Base-by-base conservation (phyloP, 2,797 vertebrate genomes). In the Phataginus tetradactyla region DNA sequence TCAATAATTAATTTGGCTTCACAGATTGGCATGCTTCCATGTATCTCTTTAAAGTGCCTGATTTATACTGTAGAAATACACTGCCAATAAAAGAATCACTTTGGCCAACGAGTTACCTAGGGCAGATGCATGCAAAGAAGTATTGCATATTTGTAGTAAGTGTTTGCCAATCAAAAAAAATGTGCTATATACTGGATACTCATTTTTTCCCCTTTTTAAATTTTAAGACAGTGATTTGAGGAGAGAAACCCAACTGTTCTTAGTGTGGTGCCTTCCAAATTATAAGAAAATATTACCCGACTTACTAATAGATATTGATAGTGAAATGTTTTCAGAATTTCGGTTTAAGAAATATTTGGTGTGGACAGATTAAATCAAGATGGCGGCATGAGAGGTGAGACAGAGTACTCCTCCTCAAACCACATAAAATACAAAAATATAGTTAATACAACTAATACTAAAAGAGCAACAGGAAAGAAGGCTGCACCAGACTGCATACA, bases 1-100 rank as follows among this genome's bases (percentile, higher is more conserved):
- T 96, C 39, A 93, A 9, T 92, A 90, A 89, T 71, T 27, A 90
- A 74, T 89, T 96, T 93, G 63, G 7, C 18, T 34, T 37, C 39
- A 86, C 66, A 15, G 32, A 20, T 45, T 61, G 68, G n/a, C 21
- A 92, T 95, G 4, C 13, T 74, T 95, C 20, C n/a, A 74, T 75
- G 53, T 61, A 86, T 66, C 23, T 96, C 66, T 94, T 79, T 68
- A 86, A 92, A 80, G 8, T 45, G 5, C 59, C 71, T 94, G 29
- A 61, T 89, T 42, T n/a, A 89, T 63, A 45, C 64, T 69, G 9
- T 69, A 83, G 59, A 91, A 90, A 90, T 53, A 86, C 6, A 49
- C 5, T 85, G 51, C 25, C 45, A 93, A 72, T 37, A 72, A 95
- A 63, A 88, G 32, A 66, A 79, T 72, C 39, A 89, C 63, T 87